These are phyloP conservation scores for Entelurus aequoreus DNA, from an alignment of 2,113 vertebrate genomes.

Conservation along the genomic window DNA sequence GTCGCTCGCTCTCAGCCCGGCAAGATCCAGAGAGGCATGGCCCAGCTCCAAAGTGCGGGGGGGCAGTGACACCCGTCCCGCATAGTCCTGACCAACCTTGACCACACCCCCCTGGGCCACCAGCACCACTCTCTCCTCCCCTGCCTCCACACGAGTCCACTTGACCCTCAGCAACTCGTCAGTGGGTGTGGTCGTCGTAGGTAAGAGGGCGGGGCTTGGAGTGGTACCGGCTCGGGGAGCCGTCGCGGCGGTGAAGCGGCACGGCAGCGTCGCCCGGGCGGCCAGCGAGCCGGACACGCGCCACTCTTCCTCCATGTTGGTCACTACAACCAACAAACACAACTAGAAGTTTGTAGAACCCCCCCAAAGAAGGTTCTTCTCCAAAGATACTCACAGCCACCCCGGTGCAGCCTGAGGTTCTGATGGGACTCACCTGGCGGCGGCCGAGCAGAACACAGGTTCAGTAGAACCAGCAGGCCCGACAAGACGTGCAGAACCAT, in stretches of 20 bases:
- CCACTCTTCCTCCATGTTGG: constrained; percentile 17
- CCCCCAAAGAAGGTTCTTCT: neutral
- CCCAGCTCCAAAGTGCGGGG: constrained; percentile 62
- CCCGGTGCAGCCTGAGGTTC: neutral
- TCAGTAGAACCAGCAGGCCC: constrained; percentile 77
- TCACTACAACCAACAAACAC: constrained; percentile 6
- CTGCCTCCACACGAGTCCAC: constrained; percentile 84
- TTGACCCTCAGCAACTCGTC: constrained; percentile 83
- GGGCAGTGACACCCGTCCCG: constrained; percentile 76
- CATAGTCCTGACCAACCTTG: constrained; percentile 79
- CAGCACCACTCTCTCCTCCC: constrained; percentile 79
- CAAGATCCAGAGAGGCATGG: constrained; percentile 79
- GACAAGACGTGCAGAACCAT: constrained; percentile 79
- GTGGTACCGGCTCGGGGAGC: too few relatives aligned
- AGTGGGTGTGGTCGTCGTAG: constrained; percentile 2
- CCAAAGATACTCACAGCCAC: too few relatives aligned
- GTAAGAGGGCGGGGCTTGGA: too few relatives aligned
- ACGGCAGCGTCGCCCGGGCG: constrained; percentile 77
- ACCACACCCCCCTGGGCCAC: constrained; percentile 82
- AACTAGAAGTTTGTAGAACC: neutral
- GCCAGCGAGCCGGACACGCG: constrained; percentile 74
- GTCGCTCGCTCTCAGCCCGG: constrained; percentile 80
- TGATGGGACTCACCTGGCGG: constrained; percentile 52
- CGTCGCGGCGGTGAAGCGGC: constrained; percentile 73
- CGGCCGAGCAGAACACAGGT: constrained; percentile 45